Percentiles rank a stretch among this genome's conserved stretches.
Conservation (phyloP, 2,888 invertebrate genomes). For the Spilosoma lubricipeda region DNA sequence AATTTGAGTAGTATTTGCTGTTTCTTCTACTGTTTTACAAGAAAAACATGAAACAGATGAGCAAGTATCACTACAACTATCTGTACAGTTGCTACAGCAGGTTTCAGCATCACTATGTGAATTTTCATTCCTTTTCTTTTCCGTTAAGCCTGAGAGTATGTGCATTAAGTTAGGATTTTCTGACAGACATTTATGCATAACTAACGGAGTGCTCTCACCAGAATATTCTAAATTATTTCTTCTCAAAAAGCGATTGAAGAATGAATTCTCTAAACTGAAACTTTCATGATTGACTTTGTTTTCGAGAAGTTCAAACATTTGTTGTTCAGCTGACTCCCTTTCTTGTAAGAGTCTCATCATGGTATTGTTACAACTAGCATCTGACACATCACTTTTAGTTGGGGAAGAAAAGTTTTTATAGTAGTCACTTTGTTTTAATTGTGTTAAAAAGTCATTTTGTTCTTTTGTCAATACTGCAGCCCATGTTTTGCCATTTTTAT, state of each 20-base stretch:
- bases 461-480: slow-evolving; percentile 78
- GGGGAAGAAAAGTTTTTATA: slow-evolving; percentile 80
- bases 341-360: slow-evolving; percentile 64
- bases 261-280: slow-evolving; percentile 89
- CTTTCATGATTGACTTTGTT: slow-evolving; percentile 90
- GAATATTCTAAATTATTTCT: slow-evolving; percentile 71
- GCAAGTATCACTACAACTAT: slow-evolving; percentile 71
- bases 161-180: slow-evolving; percentile 73
- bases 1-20: slow-evolving; percentile 32
- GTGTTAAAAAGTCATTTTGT: slow-evolving; percentile 78
- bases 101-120: slow-evolving; percentile 67
- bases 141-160: slow-evolving; percentile 65
- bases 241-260: slow-evolving; percentile 84
- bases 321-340: slow-evolving; percentile 88
- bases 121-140: slow-evolving; percentile 53
- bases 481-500: slow-evolving; percentile 79
- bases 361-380: slow-evolving; percentile 72
- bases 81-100: slow-evolving; percentile 70
- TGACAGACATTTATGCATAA: slow-evolving; percentile 75
- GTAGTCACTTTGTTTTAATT: slow-evolving; percentile 80
- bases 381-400: slow-evolving; percentile 72
- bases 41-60: slow-evolving; percentile 77
- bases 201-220: slow-evolving; percentile 78
- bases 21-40: slow-evolving; percentile 71
- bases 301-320: slow-evolving; percentile 92